Conservation (phyloP, 2,797 vertebrate genomes). For the Emydoidea blandingii region DNA sequence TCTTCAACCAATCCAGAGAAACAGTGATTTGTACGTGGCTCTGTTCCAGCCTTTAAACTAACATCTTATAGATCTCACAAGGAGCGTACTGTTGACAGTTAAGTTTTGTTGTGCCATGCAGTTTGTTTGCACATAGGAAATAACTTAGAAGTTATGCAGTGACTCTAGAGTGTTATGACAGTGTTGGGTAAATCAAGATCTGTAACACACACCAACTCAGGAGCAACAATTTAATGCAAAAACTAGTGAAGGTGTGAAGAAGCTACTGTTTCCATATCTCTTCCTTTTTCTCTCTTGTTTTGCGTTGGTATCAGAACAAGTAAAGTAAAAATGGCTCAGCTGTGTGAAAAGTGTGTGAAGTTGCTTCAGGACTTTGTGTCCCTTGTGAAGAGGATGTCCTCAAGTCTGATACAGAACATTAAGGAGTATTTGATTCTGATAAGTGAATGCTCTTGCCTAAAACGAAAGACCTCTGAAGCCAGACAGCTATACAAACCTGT, state of each 20-base stretch:
- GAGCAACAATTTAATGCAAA: not conserved
- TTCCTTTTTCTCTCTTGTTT: not conserved
- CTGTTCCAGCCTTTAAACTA: constrained; percentile 18
- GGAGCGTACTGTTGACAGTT: not conserved
- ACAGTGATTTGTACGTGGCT: not conserved
- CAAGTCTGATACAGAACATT: constrained; percentile 68
- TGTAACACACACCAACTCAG: not conserved
- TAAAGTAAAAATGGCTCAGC: constrained; percentile 74
- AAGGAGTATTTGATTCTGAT: constrained; percentile 73
- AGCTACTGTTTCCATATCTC: not conserved
- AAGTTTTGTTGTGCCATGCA: not conserved
- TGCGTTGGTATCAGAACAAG: not conserved
- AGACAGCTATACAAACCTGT: constrained; percentile 72
- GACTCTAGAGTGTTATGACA: not conserved
- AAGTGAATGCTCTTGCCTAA: constrained; percentile 78
- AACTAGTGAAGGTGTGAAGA: not conserved
- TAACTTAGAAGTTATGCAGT: not conserved
- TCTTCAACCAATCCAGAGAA: not conserved
- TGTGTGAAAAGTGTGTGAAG: constrained; percentile 79
- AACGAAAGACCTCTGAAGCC: constrained; percentile 50
- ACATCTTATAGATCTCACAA: not conserved
- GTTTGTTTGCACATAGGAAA: not conserved
- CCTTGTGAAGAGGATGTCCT: constrained; percentile 65
- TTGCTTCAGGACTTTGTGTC: constrained; percentile 71
- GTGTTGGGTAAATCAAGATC: not conserved